Evolutionary conservation across 92 coral and sea anemone species (phyloP), one percentile per base, ranked within the genome.

Genomic region (Parazoanthus darwini): DNA sequence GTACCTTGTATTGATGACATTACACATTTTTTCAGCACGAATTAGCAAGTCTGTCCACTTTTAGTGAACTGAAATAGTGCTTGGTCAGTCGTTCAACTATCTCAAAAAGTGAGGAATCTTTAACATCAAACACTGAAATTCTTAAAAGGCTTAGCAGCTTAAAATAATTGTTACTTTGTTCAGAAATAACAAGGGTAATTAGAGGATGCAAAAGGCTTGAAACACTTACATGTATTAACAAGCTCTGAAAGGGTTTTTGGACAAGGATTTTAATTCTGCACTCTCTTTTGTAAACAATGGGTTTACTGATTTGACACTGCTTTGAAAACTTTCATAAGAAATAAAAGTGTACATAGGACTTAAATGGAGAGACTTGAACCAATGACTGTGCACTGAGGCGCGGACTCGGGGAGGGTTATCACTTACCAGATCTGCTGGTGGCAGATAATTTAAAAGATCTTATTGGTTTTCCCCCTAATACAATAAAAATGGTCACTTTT

Each of bases 351-450:
- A 29, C 33, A 29, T 29, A 18, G 70, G 7, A 63, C 70, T 20
- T 63, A 3, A 2, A 20, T 9, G 6, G n/a, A 63, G 18, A 54
- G 59, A 54, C 16, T 54, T 22, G n/a, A 63, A 63, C 8, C 26
- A 63, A 18, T 63, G 25, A 63, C n/a, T 63, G 16, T 63, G 70
- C 70, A 63, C 70, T 22, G 7, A 23, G 70, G 70, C 56, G 29
- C 15, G 85, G 85, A 80, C 85, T 80, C 85, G 50, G 50, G 70
- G 85, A 80, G 73, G 85, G 73, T 80, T 80, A 80, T 54, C 85
- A 80, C 85, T 80, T 80, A 80, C 85, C 85, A 80, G 85, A 80
- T 80, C 85, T 58, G 85, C 85, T 18, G 5, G 1, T 1, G 38
- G 15, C 72, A 80, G 71, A 58, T 56, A n/a, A 58, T 80, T 80